Percentiles rank a stretch among this genome's conserved stretches.
phyloP scores from a whole-genome alignment of 2,113 vertebrate species.

The Antidorcas marsupialis region DNA sequence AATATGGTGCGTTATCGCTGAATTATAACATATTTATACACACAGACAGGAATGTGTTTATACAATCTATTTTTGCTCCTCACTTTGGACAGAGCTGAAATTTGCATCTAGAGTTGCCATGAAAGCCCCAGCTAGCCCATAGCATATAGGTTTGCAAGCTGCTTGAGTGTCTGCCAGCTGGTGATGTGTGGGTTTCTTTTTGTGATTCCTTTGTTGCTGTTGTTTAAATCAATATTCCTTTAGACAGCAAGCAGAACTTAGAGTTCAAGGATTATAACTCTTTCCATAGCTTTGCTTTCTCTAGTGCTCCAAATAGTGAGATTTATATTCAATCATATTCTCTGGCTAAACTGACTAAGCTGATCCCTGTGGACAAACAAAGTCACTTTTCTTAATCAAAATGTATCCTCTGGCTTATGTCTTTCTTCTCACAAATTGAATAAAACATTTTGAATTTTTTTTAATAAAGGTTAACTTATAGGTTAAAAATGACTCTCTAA shows the following conservation, averaged over 20 bases:
- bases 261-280: background rate
- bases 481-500: background rate
- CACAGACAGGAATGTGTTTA: background rate
- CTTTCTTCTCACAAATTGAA: background rate
- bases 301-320: background rate
- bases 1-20: background rate
- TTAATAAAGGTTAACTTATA: background rate
- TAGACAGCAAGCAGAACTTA: background rate
- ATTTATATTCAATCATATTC: constrained; percentile 21
- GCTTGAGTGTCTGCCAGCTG: background rate
- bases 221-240: constrained; percentile 15
- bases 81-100: background rate
- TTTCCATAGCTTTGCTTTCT: background rate
- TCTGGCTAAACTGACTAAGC: background rate
- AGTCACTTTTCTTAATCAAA: background rate
- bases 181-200: background rate
- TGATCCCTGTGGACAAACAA: background rate
- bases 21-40: background rate
- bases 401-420: background rate
- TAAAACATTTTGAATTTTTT: background rate
- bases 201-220: background rate
- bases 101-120: background rate
- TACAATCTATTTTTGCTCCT: background rate
- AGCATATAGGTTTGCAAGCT: rapidly evolving
- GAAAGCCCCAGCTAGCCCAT: background rate